Percentiles rank a stretch among this genome's conserved stretches.
Evolutionary conservation across 2,797 vertebrate species (phyloP).

Genomic region (Saguinus oedipus): DNA sequence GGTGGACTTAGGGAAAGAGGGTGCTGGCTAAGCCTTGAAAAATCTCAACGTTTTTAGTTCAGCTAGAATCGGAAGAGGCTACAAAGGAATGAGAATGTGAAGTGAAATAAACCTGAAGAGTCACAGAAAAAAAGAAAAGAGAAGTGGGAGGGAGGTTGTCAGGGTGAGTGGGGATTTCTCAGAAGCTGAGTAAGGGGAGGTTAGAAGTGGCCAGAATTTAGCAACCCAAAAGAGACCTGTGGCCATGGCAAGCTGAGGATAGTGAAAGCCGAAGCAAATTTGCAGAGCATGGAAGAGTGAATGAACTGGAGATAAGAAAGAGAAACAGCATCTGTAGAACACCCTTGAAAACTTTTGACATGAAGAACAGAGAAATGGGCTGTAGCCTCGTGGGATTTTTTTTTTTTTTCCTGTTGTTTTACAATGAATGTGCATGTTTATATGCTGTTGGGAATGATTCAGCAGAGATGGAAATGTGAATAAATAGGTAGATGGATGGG

Average conservation of each 20-base stretch:
- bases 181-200: neutral
- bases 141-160: neutral
- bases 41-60: neutral
- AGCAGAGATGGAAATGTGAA: neutral
- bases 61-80: neutral
- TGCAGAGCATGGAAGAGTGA: neutral
- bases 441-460: neutral
- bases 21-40: neutral
- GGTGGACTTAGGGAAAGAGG: neutral
- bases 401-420: neutral
- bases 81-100: neutral
- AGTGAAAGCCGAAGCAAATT: neutral
- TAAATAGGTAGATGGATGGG: neutral
- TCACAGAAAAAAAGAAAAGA: neutral
- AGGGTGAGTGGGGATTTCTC: neutral
- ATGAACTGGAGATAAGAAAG: neutral
- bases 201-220: neutral
- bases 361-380: neutral
- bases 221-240: neutral
- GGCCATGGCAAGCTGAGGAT: neutral
- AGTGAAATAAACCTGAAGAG: neutral
- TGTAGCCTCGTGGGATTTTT: neutral
- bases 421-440: neutral
- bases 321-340: neutral
- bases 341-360: neutral